Conservation (phyloP, 2,113 vertebrate species). For the Caloenas nicobarica region DNA sequence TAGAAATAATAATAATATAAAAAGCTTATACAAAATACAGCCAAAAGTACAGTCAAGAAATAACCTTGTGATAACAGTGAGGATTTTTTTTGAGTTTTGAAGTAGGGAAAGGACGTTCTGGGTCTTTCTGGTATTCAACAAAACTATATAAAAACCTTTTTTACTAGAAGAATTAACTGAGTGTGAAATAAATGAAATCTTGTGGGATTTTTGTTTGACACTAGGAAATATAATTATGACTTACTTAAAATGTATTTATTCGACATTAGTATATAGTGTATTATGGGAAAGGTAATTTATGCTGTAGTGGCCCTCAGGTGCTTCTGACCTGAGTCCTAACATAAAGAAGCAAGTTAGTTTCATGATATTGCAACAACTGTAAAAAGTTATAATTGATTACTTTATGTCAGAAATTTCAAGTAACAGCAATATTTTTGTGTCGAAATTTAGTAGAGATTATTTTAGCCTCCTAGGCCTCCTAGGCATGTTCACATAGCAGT, state of each 20-base stretch:
- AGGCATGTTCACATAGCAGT: neutral
- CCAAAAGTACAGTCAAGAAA: neutral
- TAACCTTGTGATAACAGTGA: neutral
- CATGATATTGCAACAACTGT: neutral
- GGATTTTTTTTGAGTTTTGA: neutral
- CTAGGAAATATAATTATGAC: neutral
- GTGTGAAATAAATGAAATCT: neutral
- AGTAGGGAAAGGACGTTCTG: neutral
- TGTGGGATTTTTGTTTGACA: neutral
- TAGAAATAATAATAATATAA: neutral
- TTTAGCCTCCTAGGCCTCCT: neutral
- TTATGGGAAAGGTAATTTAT: neutral
- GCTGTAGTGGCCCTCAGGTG: neutral
- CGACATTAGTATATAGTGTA: neutral
- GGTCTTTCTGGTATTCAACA: neutral
- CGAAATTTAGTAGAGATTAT: neutral
- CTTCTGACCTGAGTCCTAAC: neutral
- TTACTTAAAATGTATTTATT: neutral
- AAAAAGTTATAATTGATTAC: neutral
- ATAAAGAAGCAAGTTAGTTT: neutral
- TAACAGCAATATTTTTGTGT: neutral
- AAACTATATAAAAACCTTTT: neutral
- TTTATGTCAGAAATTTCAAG: neutral
- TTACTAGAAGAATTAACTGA: neutral
- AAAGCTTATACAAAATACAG: neutral